These are phyloP conservation scores for Morpho achilles DNA, from an alignment of 2,888 invertebrate species.

Conservation along the genomic window DNA sequence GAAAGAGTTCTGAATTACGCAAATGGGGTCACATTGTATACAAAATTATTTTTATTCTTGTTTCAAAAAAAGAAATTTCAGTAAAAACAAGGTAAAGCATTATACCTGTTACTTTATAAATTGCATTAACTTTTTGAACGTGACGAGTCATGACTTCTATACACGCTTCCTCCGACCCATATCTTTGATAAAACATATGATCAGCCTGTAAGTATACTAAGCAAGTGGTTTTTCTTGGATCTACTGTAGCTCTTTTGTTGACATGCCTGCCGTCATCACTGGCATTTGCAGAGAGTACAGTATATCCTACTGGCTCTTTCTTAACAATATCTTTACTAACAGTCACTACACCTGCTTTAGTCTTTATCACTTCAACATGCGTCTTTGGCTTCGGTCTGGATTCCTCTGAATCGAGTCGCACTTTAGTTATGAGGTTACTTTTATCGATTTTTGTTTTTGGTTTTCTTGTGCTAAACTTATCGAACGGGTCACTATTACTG, in stretches of 20 bases:
- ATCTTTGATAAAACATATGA: constrained; percentile 96
- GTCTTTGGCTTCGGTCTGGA: constrained; percentile 83
- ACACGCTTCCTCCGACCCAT: constrained; percentile 95
- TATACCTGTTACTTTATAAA: constrained; percentile 90
- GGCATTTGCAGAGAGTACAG: constrained; percentile 64
- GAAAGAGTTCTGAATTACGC: constrained; percentile 1
- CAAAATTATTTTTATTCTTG: not conserved
- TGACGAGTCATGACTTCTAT: constrained; percentile 97
- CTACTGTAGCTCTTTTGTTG: constrained; percentile 84
- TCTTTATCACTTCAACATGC: constrained; percentile 83
- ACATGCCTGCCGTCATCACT: constrained; percentile 80
- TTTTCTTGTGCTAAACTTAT: constrained; percentile 66
- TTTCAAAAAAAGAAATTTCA: not conserved
- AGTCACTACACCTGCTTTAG: constrained; percentile 82
- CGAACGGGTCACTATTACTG: constrained; percentile 77
- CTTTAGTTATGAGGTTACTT: constrained; percentile 75
- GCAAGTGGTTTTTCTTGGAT: constrained; percentile 94
- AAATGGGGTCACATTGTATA: constrained; percentile 5
- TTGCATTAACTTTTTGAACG: constrained; percentile 94
- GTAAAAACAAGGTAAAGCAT: constrained; percentile 9
- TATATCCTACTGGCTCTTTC: constrained; percentile 75
- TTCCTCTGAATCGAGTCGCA: constrained; percentile 71
- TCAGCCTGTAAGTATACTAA: constrained; percentile 97
- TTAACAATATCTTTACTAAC: constrained; percentile 82
- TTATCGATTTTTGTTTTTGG: constrained; percentile 76